Base-by-base conservation (phyloP, 1,140 invertebrate genomes). In the Drosophila ananassae region DNA sequence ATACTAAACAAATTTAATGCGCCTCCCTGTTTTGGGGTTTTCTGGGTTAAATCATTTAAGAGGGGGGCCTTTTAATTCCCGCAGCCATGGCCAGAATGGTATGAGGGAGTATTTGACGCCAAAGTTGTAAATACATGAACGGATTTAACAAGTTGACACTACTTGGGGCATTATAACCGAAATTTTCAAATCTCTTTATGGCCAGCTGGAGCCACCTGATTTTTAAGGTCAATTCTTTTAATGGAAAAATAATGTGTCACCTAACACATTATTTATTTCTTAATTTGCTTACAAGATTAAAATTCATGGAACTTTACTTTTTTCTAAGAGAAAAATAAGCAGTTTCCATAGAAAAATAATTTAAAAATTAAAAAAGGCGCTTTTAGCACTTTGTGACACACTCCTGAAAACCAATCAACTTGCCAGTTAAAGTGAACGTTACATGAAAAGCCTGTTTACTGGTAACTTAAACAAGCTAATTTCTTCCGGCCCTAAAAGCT, bases 1-100 rank as follows among this genome's bases (percentile, higher is more conserved):
- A 77, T 81, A 81, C 81, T 84, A 85, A 85, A 77, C 80, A 77
- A 85, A 80, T 85, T 85, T 84, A 81, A 84, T 85, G 60, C 48
- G 58, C 78, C 54, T 61, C 13, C 39, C 47, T 30, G 68, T 59
- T 52, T 44, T 30, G 22, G 46, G 44, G 22, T 2, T 52, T 69
- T 48, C 5, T 34, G 66, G 66, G 66, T 52, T 59, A 60, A 59
- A 37, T 59, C 47, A 71, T 59, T 52, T 3, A 13, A 9, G 44
- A 10, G 52, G 44, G 21, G 44, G 47, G 17, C 17, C 59, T 22
- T 67, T 53, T 69, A 54, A 69, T 68, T 69, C 32, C 10, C 7
- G 10, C 8, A 28, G 12, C 51, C 21, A 25, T 12, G 48, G 39
- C 32, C 39, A 55, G 34, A 28, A 8, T 21, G 13, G 50, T 13